These are phyloP conservation scores for Guaruba guarouba DNA, from an alignment of 2,113 vertebrate genomes.

Conservation along the genomic window DNA sequence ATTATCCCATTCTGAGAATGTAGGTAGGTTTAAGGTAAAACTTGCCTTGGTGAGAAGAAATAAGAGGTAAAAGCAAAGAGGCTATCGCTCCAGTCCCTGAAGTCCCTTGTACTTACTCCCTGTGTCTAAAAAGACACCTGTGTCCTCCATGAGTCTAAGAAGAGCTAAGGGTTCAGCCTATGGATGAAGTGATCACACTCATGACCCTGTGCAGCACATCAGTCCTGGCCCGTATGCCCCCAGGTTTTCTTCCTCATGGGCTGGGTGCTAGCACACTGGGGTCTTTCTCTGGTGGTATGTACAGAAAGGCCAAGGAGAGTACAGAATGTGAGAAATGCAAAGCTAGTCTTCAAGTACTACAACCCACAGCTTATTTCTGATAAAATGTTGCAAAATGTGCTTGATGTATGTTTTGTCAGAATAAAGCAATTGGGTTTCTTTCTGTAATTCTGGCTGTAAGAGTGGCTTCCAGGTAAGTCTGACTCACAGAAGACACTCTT, in stretches of 20 bases:
- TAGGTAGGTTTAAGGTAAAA: background rate
- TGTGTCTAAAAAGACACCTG: too few species aligned
- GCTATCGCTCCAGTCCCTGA: background rate
- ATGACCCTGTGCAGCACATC: background rate
- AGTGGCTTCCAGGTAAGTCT: background rate
- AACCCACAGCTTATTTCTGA: background rate
- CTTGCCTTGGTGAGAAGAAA: background rate
- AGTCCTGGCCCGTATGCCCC: fast-evolving
- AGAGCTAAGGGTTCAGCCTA: background rate
- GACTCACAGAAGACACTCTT: background rate
- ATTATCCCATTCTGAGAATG: background rate
- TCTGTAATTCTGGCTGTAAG: background rate
- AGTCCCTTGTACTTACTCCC: background rate
- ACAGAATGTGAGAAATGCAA: background rate
- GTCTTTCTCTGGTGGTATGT: background rate
- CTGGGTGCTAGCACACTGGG: background rate
- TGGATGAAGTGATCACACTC: background rate
- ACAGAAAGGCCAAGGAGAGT: background rate
- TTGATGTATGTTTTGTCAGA: background rate
- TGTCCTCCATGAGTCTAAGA: background rate
- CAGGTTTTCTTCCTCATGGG: background rate
- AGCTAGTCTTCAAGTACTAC: background rate
- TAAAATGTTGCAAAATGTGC: background rate
- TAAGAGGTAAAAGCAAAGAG: background rate
- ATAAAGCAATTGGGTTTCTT: background rate